Conservation (phyloP, 1,140 invertebrate species). For the Saxidomus purpurata region DNA sequence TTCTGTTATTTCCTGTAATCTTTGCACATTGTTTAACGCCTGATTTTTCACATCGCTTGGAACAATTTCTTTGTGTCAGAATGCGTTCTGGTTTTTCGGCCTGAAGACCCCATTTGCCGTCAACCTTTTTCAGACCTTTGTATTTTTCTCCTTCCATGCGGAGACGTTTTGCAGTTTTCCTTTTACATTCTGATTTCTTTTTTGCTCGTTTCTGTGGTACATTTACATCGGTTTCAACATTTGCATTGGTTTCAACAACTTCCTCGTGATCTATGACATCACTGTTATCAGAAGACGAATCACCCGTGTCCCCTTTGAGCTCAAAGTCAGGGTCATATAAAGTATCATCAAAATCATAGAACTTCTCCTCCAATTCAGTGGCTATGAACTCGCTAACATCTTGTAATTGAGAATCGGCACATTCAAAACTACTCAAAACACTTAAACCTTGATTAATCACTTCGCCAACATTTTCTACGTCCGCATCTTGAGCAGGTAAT, state of each 20-base stretch:
- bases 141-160: constrained; percentile 28
- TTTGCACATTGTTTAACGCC: background rate
- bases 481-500: background rate
- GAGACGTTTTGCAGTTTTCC: background rate
- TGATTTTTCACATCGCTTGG: constrained; percentile 27
- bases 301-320: too few species aligned
- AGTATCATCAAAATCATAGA: too few species aligned
- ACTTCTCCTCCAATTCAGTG: too few species aligned
- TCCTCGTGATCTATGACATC: too few species aligned
- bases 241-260: too few species aligned
- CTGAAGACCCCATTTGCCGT: background rate
- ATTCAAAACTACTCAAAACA: background rate
- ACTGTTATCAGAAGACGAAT: too few species aligned
- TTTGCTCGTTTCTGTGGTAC: background rate
- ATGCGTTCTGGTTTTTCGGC: constrained; percentile 22
- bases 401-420: too few species aligned
- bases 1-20: constrained; percentile 12
- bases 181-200: constrained; percentile 5
- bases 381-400: too few species aligned
- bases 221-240: background rate
- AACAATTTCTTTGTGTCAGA: constrained; percentile 21
- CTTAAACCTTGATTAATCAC: constrained; percentile 1
- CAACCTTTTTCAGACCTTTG: constrained; percentile 24
- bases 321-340: too few species aligned
- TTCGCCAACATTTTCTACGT: background rate